Evolutionary conservation across 2,888 invertebrate genomes (phyloP).

Genomic region (Cataglyphis livida): DNA sequence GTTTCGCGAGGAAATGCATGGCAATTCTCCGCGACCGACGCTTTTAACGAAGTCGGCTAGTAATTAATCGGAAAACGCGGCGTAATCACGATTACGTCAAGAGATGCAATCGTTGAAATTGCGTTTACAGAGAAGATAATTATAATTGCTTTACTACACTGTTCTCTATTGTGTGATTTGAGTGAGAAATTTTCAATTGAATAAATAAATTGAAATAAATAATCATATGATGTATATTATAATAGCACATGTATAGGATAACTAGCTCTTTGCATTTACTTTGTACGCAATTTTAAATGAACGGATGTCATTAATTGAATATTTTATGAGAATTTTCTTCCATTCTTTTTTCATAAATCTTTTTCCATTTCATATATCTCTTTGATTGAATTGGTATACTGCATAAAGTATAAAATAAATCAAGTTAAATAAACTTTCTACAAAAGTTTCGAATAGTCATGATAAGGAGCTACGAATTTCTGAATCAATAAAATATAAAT

Average conservation of each 20-base stretch:
- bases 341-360: background rate
- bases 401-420: background rate
- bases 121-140: slow-evolving; percentile 15
- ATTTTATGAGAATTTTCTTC: background rate
- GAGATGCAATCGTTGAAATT: slow-evolving; percentile 19
- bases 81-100: slow-evolving; percentile 17
- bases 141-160: slow-evolving; percentile 9
- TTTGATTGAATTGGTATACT: background rate
- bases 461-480: background rate
- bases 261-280: background rate
- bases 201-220: slow-evolving; percentile 11
- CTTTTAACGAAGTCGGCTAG: slow-evolving; percentile 43
- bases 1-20: slow-evolving; percentile 18
- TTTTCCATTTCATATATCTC: background rate
- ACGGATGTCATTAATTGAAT: background rate
- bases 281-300: background rate
- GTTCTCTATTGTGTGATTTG: background rate
- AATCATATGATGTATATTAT: background rate
- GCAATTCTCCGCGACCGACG: slow-evolving; percentile 23
- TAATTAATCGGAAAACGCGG: slow-evolving; percentile 42
- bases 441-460: background rate
- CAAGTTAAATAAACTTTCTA: slow-evolving; percentile 4
- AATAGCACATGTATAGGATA: too few relatives aligned
- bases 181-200: background rate
- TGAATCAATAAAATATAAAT: background rate